These are phyloP conservation scores for Trachelus troglodyta DNA, from an alignment of 2,888 invertebrate genomes.

Conservation along the genomic window DNA sequence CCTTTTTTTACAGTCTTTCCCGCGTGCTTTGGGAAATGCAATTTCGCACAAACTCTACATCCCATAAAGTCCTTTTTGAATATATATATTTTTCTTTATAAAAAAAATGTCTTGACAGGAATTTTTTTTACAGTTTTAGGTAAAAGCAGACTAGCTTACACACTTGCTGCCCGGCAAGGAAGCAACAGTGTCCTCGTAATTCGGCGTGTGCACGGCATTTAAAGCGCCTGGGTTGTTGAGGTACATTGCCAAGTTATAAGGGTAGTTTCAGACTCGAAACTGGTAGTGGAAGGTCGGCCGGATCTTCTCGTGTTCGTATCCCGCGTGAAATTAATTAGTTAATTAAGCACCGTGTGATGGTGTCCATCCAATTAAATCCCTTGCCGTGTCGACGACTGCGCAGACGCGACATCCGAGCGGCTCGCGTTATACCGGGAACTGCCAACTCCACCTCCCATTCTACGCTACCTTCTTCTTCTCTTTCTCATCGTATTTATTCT, in stretches of 20 bases:
- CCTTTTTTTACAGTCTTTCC: constrained; percentile 19
- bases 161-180: background rate
- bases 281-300: constrained; percentile 12
- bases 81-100: background rate
- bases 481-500: background rate
- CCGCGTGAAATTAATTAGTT: constrained; percentile 64
- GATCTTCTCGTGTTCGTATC: constrained; percentile 46
- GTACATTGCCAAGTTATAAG: background rate
- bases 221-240: background rate
- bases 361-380: constrained; percentile 64
- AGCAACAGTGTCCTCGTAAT: background rate
- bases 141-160: background rate
- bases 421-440: constrained; percentile 44
- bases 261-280: constrained; percentile 2
- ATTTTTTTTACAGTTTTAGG: background rate
- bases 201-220: background rate
- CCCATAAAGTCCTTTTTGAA: background rate
- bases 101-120: background rate
- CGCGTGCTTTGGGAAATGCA: constrained; percentile 55
- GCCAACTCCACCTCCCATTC: constrained; percentile 13
- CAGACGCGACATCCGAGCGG: constrained; percentile 48
- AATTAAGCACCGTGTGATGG: constrained; percentile 59
- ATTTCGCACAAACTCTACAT: constrained; percentile 32
- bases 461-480: constrained; percentile 12
- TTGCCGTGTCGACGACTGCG: constrained; percentile 42